Percentiles rank a stretch among this genome's conserved stretches.
phyloP scores from a whole-genome alignment of 2,888 invertebrate genomes.

The Dinocampus coccinellae region DNA sequence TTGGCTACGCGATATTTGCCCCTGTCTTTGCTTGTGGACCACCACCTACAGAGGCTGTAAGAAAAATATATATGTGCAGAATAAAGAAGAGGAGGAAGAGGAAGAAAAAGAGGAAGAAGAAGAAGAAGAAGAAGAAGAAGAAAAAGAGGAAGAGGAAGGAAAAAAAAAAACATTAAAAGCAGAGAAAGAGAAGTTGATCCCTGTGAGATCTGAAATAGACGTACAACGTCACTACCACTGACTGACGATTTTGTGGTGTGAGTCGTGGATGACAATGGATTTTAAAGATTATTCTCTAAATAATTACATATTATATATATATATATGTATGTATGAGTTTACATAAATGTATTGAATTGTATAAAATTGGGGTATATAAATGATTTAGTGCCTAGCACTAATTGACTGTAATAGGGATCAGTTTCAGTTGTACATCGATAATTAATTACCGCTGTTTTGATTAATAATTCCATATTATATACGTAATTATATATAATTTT shows the following conservation, averaged over 20 bases:
- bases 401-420: neutral
- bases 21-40: conserved; percentile 18
- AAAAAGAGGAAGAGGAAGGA: too few relatives aligned
- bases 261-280: conserved; percentile 10
- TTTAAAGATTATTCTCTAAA: neutral
- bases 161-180: neutral
- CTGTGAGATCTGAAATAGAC: conserved; percentile 33
- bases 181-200: conserved; percentile 24
- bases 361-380: too few relatives aligned
- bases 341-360: neutral
- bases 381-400: neutral
- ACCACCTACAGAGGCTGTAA: conserved; percentile 24
- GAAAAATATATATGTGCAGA: conserved; percentile 22
- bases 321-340: neutral
- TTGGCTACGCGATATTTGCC: conserved; percentile 53
- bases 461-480: neutral
- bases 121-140: too few relatives aligned
- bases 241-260: conserved; percentile 8
- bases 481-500: neutral
- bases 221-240: conserved; percentile 19
- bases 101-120: conserved; percentile 13
- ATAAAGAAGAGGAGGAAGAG: conserved; percentile 24
- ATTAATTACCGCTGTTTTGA: neutral
- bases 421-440: conserved; percentile 10
- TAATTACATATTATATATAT: neutral